Evolutionary conservation across 1,140 invertebrate genomes (phyloP).

Genomic region (Eupeodes corollae): DNA sequence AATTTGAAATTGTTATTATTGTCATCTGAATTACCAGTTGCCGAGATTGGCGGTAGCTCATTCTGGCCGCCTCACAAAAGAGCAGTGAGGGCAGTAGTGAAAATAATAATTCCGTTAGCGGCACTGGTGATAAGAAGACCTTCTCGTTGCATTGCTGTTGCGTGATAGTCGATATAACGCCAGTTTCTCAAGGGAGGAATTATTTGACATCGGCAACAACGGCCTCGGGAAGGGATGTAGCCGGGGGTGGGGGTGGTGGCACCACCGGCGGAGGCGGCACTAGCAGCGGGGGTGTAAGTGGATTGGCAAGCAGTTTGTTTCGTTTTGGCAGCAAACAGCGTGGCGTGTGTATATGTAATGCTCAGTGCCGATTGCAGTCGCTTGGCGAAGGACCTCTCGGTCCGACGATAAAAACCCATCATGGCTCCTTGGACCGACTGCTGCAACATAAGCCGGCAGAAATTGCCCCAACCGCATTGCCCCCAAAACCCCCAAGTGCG

Average conservation of each 20-base stretch:
- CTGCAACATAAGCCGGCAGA: constrained; percentile 19
- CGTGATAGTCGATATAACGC: constrained; percentile 38
- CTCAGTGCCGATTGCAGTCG: constrained; percentile 29
- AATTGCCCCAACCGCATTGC: constrained; percentile 1
- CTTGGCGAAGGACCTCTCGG: constrained; percentile 20
- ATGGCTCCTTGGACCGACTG: constrained; percentile 31
- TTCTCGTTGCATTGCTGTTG: constrained; percentile 39
- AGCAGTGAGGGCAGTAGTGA: constrained; percentile 10
- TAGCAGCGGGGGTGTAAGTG: constrained; percentile 29
- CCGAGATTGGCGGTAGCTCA: constrained; percentile 13
- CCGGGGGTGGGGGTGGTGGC: constrained; percentile 25
- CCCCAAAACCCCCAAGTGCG: background rate
- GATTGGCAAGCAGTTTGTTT: constrained; percentile 31
- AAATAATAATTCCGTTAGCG: constrained; percentile 15
- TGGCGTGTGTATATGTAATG: constrained; percentile 34
- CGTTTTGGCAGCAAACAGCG: constrained; percentile 32
- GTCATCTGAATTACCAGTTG: background rate
- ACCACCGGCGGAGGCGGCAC: constrained; percentile 35
- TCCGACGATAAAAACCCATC: constrained; percentile 29
- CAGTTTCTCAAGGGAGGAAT: constrained; percentile 32
- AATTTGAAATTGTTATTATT: background rate
- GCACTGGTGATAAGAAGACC: constrained; percentile 32
- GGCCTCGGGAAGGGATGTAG: constrained; percentile 37
- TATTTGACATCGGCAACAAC: constrained; percentile 36
- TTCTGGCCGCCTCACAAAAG: constrained; percentile 36